These are phyloP conservation scores for Sus scrofa DNA, from an alignment of 2,113 vertebrate genomes.

Conservation along the genomic window T2T-Sscrofa CM000822.6:28165001-28165500, in stretches of 20 bases:
- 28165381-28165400: constrained; percentile 15
- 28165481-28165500: constrained; percentile 41
- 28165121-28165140: too few species aligned
- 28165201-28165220: not conserved
- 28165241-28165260: not conserved
- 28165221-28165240: not conserved
- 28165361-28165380: not conserved
- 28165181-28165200: not conserved
- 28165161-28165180: rapidly evolving
- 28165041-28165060: not conserved
- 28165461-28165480: not conserved
- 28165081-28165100: not conserved
- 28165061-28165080: not conserved
- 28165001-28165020: not conserved
- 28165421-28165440: not conserved
- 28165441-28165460: not conserved
- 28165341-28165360: not conserved
- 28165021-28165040: not conserved
- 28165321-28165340: not conserved
- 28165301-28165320: not conserved
- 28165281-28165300: not conserved
- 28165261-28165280: not conserved
- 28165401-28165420: not conserved
- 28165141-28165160: not conserved
- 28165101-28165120: too few species aligned